These are phyloP conservation scores for Phymastichus coffea DNA, from an alignment of 1,140 invertebrate genomes.

Conservation along the genomic window DNA sequence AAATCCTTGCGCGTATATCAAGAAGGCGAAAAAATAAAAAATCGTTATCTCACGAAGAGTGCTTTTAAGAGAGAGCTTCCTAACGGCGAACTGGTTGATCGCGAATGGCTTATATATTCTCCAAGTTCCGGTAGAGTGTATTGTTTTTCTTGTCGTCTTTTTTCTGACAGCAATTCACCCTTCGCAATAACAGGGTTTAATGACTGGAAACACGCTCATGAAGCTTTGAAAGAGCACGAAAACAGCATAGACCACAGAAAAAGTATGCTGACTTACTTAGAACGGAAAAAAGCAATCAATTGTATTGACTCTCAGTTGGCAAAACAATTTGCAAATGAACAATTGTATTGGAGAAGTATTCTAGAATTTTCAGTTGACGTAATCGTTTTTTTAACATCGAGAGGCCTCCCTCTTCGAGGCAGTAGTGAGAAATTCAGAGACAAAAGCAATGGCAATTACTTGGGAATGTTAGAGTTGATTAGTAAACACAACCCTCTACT, in stretches of 20 bases:
- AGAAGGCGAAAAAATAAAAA: too few relatives aligned
- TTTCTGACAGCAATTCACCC: background rate
- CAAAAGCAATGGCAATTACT: conserved; percentile 36
- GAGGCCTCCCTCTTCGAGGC: background rate
- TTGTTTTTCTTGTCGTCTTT: background rate
- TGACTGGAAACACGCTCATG: background rate
- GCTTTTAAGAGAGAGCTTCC: background rate
- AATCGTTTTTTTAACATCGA: background rate
- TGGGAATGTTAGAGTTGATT: conserved; percentile 40
- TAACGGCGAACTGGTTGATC: background rate
- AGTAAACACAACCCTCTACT: conserved; percentile 45
- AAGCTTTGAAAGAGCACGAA: background rate
- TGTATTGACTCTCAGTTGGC: background rate
- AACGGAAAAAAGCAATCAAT: background rate
- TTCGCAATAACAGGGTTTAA: background rate
- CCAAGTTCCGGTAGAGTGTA: background rate
- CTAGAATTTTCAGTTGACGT: background rate
- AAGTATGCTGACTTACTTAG: background rate
- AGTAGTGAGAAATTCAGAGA: background rate
- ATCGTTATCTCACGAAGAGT: background rate
- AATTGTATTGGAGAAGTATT: background rate
- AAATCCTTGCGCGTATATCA: background rate
- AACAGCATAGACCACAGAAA: background rate
- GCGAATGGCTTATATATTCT: background rate
- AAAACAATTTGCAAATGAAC: background rate